A percentile compares a stretch with the other conserved stretches of the same genome.
phyloP scores from a whole-genome alignment of 2,113 vertebrate species.

The Ptyas mucosa region DNA sequence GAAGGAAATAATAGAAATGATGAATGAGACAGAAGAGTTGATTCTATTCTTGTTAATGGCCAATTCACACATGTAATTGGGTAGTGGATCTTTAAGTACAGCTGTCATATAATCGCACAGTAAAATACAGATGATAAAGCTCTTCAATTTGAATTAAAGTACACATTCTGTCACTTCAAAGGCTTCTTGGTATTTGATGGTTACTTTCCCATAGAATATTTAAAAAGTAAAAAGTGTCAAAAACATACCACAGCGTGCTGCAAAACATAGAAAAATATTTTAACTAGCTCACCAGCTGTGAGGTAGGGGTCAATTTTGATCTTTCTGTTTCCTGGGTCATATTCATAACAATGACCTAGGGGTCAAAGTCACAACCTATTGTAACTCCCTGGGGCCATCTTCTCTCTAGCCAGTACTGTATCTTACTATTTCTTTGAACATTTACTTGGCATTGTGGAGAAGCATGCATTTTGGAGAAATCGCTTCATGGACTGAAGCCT shows the following conservation, averaged over 20 bases:
- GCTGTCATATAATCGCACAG: neutral
- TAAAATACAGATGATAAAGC: neutral
- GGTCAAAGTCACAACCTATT: slow-evolving; percentile 5
- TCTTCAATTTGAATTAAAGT: neutral
- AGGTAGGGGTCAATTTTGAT: slow-evolving; percentile 32
- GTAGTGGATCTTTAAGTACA: neutral
- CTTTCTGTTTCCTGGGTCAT: slow-evolving; percentile 11
- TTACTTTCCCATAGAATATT: neutral
- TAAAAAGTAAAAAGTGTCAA: neutral
- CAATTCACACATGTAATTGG: neutral
- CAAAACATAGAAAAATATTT: slow-evolving; percentile 35
- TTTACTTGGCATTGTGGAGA: neutral
- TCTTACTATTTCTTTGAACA: slow-evolving; percentile 29
- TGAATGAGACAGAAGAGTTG: neutral
- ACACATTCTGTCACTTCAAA: neutral
- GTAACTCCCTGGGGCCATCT: slow-evolving; percentile 25
- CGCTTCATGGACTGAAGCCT: slow-evolving; percentile 4
- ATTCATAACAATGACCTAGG: slow-evolving; percentile 7
- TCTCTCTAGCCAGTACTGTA: neutral
- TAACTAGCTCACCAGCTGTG: slow-evolving; percentile 2
- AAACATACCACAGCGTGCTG: slow-evolving; percentile 23
- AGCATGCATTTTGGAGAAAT: neutral
- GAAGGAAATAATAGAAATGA: neutral
- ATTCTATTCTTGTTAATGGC: neutral
- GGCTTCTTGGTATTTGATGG: neutral